Evolutionary conservation across 2,888 invertebrate species (phyloP), one percentile per base, ranked within the genome.

Genomic region (Notocelia uddmanniana): DNA sequence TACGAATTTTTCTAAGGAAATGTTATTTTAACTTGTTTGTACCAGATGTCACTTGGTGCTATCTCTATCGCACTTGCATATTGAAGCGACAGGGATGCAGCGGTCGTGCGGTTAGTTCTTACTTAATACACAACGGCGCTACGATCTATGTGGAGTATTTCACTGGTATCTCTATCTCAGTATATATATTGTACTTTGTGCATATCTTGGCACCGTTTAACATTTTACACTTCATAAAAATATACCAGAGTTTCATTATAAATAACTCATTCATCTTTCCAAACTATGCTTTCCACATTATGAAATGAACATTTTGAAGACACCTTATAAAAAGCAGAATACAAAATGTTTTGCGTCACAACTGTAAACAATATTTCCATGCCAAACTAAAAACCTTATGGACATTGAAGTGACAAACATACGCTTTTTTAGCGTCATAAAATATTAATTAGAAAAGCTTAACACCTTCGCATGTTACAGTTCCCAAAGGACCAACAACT

Each of bases 401-500:
- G n/a, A 18, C 23, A 21, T 13, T 26, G 11, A 8, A 41, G 9
- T 34, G 19, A 21, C 8, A 2, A 34, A 52, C 18, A 50, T 62
- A 50, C 13, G 21, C 21, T 52, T 11, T 54, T 64, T 37, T 34
- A 10, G 11, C 6, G 37, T 34, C 26, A 54, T 34, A 21, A 54
- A 10, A 19, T 3, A 21, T 37, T 37, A 37, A 45, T 67, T 54
- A 67, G 54, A 60, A 19, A n/a, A 59, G 55, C 50, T 48, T 23
- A 50, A 63, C 21, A 18, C 41, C 45, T 31, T 64, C 45, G 68
- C 74, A 68, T 74, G 74, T 31, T 52, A 48, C 13, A 19, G 48
- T 37, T 80, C 85, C 83, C 82, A 75, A 68, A 74, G 81, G 83
- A 74, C 76, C 80, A 77, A 83, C 79, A 74, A 85, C 76, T 78